Conservation (phyloP, 2,797 vertebrate genomes). For the Cyclopterus lumpus region DNA sequence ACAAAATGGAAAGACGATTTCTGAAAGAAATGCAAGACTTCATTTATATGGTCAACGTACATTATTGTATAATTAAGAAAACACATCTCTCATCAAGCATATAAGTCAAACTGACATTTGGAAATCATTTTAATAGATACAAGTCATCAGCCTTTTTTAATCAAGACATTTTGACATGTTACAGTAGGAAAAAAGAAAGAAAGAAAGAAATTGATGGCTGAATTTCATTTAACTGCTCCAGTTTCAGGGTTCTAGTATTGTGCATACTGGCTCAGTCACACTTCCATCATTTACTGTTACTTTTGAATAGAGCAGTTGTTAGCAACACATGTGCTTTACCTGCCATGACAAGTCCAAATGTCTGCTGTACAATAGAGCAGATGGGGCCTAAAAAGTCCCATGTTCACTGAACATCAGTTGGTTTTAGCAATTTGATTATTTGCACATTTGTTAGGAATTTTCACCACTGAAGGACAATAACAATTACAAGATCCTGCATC, state of each 20-base stretch:
- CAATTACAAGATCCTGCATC: neutral
- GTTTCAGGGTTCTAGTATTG: conserved; percentile 1
- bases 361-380: neutral
- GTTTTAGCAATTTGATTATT: neutral
- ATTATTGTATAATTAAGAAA: neutral
- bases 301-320: neutral
- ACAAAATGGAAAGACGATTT: conserved; percentile 12
- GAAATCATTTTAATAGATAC: neutral
- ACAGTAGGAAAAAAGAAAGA: neutral
- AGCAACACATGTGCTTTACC: conserved; percentile 20
- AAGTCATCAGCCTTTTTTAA: neutral
- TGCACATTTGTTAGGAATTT: neutral
- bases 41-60: neutral
- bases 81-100: conserved; percentile 2
- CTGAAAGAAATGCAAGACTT: conserved; percentile 3
- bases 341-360: neutral
- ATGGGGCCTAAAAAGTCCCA: neutral
- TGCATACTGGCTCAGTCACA: neutral
- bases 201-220: neutral
- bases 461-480: neutral
- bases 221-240: neutral
- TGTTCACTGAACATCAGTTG: neutral
- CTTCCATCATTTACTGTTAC: neutral
- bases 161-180: neutral
- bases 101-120: conserved; percentile 24